phyloP scores from a whole-genome alignment of 2,113 vertebrate species.

The Falcunculus frontatus region DNA sequence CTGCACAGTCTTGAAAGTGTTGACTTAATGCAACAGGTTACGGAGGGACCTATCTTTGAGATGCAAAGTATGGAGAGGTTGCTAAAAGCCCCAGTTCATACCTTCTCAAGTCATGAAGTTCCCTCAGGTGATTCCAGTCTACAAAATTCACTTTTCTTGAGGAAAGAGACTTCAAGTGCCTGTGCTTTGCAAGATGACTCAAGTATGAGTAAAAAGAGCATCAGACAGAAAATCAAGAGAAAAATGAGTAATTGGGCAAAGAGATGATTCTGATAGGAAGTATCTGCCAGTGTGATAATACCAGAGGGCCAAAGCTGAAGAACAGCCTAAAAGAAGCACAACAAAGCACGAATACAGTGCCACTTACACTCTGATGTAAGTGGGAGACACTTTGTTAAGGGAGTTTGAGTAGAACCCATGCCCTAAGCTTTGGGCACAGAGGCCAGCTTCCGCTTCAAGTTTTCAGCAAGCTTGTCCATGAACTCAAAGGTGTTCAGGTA shows the following conservation, averaged over 20 bases:
- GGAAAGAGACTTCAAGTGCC: background rate
- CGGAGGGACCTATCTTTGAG: background rate
- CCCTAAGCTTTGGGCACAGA: slow-evolving; percentile 83
- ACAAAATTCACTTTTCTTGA: background rate
- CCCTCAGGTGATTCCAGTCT: background rate
- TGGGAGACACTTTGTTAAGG: background rate
- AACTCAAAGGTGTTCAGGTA: slow-evolving; percentile 97
- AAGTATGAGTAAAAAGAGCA: background rate
- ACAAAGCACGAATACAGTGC: slow-evolving; percentile 40
- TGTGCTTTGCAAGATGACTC: background rate
- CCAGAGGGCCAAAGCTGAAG: background rate
- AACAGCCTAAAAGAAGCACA: background rate
- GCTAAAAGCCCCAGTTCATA: background rate
- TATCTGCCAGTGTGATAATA: background rate
- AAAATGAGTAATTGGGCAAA: background rate
- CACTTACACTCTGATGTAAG: background rate
- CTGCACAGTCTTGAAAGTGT: background rate
- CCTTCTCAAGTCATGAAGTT: background rate
- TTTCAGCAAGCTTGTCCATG: slow-evolving; percentile 94
- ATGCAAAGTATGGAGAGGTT: background rate
- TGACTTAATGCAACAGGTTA: background rate
- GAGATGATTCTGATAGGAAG: background rate
- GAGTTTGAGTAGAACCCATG: background rate
- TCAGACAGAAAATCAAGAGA: background rate
- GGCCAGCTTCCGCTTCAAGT: slow-evolving; percentile 85